A percentile compares a stretch with the other conserved stretches of the same genome.
These are phyloP conservation scores for Coptotermes formosanus DNA, from an alignment of 1,140 invertebrate species.

Conservation along the genomic window DNA sequence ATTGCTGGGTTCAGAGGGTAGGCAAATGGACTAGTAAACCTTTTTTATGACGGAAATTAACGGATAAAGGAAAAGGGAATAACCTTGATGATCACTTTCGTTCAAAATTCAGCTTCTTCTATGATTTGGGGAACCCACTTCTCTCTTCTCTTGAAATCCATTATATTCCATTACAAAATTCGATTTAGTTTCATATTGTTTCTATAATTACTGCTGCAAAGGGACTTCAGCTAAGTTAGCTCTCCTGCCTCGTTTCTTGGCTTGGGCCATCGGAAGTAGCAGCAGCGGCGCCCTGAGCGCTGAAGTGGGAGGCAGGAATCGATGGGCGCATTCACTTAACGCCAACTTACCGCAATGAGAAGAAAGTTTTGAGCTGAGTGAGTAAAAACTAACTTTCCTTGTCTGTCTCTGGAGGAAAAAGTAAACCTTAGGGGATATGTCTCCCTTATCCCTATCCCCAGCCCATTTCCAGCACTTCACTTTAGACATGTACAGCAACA, in stretches of 20 bases:
- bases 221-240: too few species aligned
- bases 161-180: conserved; percentile 10
- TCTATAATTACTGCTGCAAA: background rate
- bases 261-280: background rate
- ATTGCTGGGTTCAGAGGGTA: too few species aligned
- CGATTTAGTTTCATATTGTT: background rate
- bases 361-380: background rate
- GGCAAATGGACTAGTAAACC: too few species aligned
- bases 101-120: too few species aligned
- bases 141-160: background rate
- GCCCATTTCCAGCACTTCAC: too few species aligned
- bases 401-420: background rate
- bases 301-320: background rate
- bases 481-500: too few species aligned
- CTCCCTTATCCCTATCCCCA: background rate
- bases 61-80: too few species aligned
- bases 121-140: background rate
- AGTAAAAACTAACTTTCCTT: background rate
- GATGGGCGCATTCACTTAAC: background rate
- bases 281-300: background rate
- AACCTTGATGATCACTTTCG: too few species aligned
- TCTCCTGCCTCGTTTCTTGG: background rate
- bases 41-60: too few species aligned
- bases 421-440: background rate
- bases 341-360: background rate